Evolutionary conservation across 2,113 vertebrate species (phyloP).

Genomic region (Isichthys henryi): DNA sequence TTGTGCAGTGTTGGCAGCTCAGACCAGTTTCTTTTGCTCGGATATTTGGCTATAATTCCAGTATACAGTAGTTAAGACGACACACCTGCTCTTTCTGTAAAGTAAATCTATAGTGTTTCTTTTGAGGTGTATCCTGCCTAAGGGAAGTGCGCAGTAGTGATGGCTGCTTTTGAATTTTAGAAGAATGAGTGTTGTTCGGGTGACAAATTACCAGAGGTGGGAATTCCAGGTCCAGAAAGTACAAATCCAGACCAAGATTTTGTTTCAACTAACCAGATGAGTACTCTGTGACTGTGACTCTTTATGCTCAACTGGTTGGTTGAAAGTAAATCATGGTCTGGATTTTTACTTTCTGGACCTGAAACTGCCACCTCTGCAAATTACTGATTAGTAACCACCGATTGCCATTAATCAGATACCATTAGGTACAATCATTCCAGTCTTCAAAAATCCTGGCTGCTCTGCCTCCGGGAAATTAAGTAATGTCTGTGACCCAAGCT

Average conservation of each 20-base stretch:
- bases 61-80: not conserved
- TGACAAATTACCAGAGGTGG: not conserved
- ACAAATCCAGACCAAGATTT: too few relatives aligned
- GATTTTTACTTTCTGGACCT: too few relatives aligned
- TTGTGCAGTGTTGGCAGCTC: not conserved
- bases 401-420: not conserved
- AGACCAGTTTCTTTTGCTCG: not conserved
- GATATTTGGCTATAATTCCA: not conserved
- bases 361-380: not conserved
- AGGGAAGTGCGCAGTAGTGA: too few relatives aligned
- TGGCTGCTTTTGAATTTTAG: not conserved
- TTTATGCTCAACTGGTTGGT: too few relatives aligned
- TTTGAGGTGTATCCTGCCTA: not conserved
- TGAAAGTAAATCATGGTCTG: too few relatives aligned
- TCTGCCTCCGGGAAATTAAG: not conserved
- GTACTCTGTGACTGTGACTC: too few relatives aligned
- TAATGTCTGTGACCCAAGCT: not conserved
- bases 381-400: not conserved
- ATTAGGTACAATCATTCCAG: too few relatives aligned
- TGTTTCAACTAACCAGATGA: too few relatives aligned
- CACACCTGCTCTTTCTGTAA: not conserved
- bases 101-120: not conserved
- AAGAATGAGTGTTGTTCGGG: not conserved
- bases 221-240: too few relatives aligned
- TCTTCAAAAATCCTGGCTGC: not conserved